Conservation (phyloP, 2,888 invertebrate species). For the Lasioglossum pauxillum region DNA sequence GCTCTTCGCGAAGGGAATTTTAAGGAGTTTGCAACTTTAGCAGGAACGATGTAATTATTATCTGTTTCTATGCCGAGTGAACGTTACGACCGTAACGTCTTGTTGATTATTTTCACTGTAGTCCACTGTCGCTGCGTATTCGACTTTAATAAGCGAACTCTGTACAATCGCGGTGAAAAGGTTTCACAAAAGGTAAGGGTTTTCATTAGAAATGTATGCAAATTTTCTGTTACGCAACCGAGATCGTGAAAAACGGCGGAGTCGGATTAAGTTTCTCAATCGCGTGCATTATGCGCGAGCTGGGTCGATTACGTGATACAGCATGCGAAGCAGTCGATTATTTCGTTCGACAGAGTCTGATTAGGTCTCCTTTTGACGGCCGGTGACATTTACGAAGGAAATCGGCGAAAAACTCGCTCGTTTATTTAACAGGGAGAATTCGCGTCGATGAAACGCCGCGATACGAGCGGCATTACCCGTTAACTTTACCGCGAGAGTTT, state of each 20-base stretch:
- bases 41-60: constrained; percentile 34
- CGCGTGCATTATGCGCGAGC: constrained; percentile 2
- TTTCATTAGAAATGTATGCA: neutral
- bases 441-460: constrained; percentile 63
- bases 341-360: constrained; percentile 37
- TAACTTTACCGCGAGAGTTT: constrained; percentile 66
- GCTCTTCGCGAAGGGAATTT: constrained; percentile 38
- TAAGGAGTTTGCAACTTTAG: constrained; percentile 21
- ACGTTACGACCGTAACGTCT: constrained; percentile 23
- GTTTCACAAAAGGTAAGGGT: neutral
- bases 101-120: constrained; percentile 25
- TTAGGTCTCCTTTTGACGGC: constrained; percentile 36
- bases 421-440: constrained; percentile 51
- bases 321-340: constrained; percentile 44
- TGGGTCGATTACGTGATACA: constrained; percentile 32
- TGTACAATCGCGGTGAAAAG: constrained; percentile 17
- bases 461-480: constrained; percentile 51
- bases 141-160: neutral
- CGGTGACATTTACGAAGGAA: constrained; percentile 48
- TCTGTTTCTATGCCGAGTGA: constrained; percentile 3
- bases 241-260: neutral
- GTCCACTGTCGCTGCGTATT: neutral
- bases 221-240: constrained; percentile 4
- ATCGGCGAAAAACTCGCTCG: constrained; percentile 50
- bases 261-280: constrained; percentile 15